Percentiles rank a stretch among this genome's conserved stretches.
These are phyloP conservation scores for Centruroides sculpturatus DNA, from an alignment of 1,140 invertebrate genomes.

Conservation along the genomic window DNA sequence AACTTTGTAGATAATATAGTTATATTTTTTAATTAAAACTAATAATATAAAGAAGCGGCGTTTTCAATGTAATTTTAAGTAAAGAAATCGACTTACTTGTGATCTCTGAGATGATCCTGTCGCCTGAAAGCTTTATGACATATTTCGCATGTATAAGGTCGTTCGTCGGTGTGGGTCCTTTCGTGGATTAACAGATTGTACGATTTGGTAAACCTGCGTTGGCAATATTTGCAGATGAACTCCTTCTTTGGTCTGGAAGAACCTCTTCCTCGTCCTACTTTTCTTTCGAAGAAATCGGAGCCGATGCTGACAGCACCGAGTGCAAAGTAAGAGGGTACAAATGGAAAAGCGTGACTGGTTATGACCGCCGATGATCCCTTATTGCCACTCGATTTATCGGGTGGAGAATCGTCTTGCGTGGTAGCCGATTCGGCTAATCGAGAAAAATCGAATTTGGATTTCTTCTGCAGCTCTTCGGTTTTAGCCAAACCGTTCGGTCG, in stretches of 20 bases:
- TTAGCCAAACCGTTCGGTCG: too few species aligned
- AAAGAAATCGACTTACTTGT: conserved; percentile 52
- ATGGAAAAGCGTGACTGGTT: conserved; percentile 11
- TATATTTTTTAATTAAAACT: too few species aligned
- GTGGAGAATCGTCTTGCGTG: neutral
- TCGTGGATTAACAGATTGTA: conserved; percentile 97
- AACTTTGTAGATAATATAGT: too few species aligned
- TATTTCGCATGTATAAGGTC: conserved; percentile 94
- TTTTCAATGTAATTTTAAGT: too few species aligned
- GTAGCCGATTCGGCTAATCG: conserved; percentile 24
- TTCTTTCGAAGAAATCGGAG: conserved; percentile 12
- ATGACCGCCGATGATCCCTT: conserved; percentile 8
- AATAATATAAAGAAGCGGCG: too few species aligned
- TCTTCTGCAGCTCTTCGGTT: too few species aligned
- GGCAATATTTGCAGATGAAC: conserved; percentile 96
- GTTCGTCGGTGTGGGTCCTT: conserved; percentile 92
- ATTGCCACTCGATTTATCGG: neutral
- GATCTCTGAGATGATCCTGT: conserved; percentile 89
- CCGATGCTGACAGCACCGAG: neutral
- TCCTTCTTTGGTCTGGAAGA: conserved; percentile 55
- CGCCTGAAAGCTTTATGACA: conserved; percentile 97
- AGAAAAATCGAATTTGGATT: conserved; percentile 22
- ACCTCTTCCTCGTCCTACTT: conserved; percentile 5
- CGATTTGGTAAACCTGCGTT: conserved; percentile 91
- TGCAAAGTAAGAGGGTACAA: conserved; percentile 6